These are phyloP conservation scores for Rhopalosiphum padi DNA, from an alignment of 1,140 invertebrate species.

Conservation along the genomic window DNA sequence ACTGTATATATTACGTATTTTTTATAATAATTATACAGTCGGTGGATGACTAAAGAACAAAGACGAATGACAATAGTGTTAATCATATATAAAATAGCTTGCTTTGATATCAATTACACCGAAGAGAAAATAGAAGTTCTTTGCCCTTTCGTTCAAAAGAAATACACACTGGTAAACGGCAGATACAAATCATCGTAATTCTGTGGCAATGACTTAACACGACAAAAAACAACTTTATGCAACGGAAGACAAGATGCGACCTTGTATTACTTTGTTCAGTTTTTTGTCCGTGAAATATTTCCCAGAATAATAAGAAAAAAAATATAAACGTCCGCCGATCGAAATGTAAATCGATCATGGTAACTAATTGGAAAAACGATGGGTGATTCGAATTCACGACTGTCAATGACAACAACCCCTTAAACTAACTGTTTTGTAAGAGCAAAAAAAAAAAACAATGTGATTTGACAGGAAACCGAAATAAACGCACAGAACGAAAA, in stretches of 20 bases:
- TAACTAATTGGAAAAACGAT: conserved; percentile 42
- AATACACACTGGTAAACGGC: background rate
- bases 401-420: conserved; percentile 14
- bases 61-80: background rate
- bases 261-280: conserved; percentile 27
- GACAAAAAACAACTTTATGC: background rate
- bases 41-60: background rate
- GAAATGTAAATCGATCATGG: conserved; percentile 37
- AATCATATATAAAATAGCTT: background rate
- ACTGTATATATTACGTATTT: background rate
- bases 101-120: background rate
- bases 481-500: background rate
- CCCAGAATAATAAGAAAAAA: background rate
- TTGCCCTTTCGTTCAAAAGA: conserved; percentile 49
- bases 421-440: background rate
- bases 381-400: background rate
- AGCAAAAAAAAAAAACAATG: background rate
- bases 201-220: conserved; percentile 2
- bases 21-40: background rate
- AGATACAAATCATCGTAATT: background rate
- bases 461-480: background rate
- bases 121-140: conserved; percentile 49
- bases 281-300: conserved; percentile 27
- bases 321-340: background rate
- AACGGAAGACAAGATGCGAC: background rate